Conservation (phyloP, 2,888 invertebrate species). For the Schizotus pectinicornis region DNA sequence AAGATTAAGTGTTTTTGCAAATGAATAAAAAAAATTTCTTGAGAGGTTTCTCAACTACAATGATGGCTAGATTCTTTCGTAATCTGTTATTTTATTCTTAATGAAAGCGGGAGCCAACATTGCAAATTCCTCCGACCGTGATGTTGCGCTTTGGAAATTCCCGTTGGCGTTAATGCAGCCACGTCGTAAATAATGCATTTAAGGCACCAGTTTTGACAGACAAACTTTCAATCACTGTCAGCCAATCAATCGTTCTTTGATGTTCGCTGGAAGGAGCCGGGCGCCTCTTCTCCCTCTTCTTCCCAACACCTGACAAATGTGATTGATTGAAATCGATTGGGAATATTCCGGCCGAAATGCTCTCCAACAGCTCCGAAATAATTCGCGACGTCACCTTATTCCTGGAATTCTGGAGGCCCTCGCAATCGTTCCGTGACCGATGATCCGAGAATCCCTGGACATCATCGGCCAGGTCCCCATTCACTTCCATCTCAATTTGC, state of each 20-base stretch:
- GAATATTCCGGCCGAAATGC: constrained; percentile 40
- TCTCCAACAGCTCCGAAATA: constrained; percentile 30
- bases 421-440: constrained; percentile 22
- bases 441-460: constrained; percentile 31
- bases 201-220: constrained; percentile 45
- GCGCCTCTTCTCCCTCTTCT: constrained; percentile 39
- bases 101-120: no score
- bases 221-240: constrained; percentile 56
- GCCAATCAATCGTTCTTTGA: constrained; percentile 56
- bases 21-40: no score
- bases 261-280: constrained; percentile 47
- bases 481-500: constrained; percentile 41
- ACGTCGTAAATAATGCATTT: constrained; percentile 31
- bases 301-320: constrained; percentile 55
- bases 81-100: no score
- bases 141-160: no score
- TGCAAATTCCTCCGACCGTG: no score
- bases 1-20: no score
- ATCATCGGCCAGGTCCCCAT: constrained; percentile 26
- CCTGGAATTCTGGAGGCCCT: constrained; percentile 6
- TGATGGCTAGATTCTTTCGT: no score
- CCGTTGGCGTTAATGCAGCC: no score
- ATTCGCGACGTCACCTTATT: constrained; percentile 17
- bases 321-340: constrained; percentile 56
- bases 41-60: no score